phyloP scores from a whole-genome alignment of 2,797 vertebrate species.

The Potorous gilbertii region DNA sequence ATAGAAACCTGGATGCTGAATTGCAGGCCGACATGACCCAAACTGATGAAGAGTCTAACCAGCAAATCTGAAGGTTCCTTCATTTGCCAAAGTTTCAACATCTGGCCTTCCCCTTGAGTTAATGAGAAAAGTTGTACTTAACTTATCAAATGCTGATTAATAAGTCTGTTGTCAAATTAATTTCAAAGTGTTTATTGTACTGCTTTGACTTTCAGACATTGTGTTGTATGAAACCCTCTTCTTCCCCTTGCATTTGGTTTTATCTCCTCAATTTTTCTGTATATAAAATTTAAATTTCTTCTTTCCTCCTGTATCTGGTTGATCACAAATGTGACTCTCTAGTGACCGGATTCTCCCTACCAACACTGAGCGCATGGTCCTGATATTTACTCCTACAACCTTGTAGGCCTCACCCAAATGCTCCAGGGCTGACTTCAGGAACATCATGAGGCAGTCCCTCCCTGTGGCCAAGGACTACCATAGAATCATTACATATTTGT shows the following conservation, averaged over 20 bases:
- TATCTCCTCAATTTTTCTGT: not conserved
- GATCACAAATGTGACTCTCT: too few species aligned
- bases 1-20: not conserved
- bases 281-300: not conserved
- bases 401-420: not conserved
- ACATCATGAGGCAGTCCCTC: not conserved
- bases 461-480: not conserved
- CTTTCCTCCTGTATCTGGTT: not conserved
- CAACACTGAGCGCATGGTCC: not conserved
- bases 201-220: not conserved
- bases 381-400: not conserved
- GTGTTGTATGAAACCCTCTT: not conserved
- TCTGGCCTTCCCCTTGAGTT: too few species aligned
- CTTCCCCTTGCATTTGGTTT: not conserved
- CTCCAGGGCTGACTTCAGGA: not conserved
- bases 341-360: not conserved
- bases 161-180: not conserved
- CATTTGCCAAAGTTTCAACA: not conserved
- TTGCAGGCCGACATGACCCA: not conserved
- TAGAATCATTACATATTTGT: not conserved
- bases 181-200: not conserved
- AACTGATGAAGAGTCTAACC: fast-evolving
- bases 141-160: not conserved
- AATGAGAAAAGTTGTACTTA: not conserved
- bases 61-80: not conserved